Evolutionary conservation across 2,797 vertebrate genomes (phyloP).

Genomic region (Sebastes trivittatus): DNA sequence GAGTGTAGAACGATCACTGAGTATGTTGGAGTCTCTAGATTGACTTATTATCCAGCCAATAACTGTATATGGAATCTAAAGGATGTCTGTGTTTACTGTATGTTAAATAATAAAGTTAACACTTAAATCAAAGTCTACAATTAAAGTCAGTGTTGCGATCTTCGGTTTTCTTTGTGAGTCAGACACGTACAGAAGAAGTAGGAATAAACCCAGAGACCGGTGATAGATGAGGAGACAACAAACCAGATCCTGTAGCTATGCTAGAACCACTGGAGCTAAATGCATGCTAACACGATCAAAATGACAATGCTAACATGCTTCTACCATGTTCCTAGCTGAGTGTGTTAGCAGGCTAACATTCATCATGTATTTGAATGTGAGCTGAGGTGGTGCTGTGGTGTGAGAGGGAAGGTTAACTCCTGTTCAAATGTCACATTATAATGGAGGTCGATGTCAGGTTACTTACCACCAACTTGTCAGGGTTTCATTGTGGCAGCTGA

Average conservation of each 20-base stretch:
- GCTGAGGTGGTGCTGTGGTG: too few species aligned
- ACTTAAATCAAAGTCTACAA: background rate
- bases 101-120: background rate
- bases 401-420: background rate
- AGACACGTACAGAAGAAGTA: background rate
- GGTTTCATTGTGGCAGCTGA: background rate
- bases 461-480: background rate
- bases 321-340: background rate
- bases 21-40: background rate
- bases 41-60: background rate
- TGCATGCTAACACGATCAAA: background rate
- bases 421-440: background rate
- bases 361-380: too few species aligned
- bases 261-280: background rate
- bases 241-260: too few species aligned
- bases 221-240: background rate
- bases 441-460: background rate
- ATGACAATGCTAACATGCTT: background rate
- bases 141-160: background rate
- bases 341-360: background rate
- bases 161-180: background rate
- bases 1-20: background rate
- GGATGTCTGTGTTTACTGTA: background rate
- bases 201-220: background rate
- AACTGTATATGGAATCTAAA: background rate